These are phyloP conservation scores for Pteropus alecto DNA, from an alignment of 2,113 vertebrate species.

Conservation along the genomic window DNA sequence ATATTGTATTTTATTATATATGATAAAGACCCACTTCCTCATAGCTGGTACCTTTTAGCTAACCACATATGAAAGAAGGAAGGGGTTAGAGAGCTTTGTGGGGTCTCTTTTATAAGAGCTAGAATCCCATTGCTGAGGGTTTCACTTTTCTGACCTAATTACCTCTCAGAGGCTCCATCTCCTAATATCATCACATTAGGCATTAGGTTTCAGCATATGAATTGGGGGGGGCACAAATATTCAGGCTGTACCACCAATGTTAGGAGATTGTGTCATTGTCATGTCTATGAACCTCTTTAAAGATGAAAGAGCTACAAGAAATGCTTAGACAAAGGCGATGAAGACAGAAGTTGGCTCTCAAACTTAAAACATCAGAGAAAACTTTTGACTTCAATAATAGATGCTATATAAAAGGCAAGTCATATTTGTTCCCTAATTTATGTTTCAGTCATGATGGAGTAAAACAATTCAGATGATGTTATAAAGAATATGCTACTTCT, in stretches of 20 bases:
- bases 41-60: neutral
- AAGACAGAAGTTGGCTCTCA: neutral
- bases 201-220: neutral
- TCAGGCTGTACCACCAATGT: neutral
- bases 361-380: neutral
- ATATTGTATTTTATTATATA: neutral
- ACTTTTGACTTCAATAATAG: constrained; percentile 2
- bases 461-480: neutral
- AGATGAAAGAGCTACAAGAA: neutral
- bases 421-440: neutral
- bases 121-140: neutral
- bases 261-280: neutral
- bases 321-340: neutral
- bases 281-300: neutral
- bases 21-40: neutral
- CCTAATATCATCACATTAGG: neutral
- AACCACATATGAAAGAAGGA: accelerated
- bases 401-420: constrained; percentile 25
- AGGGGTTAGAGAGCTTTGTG: neutral
- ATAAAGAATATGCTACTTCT: neutral
- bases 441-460: neutral
- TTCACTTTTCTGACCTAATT: neutral
- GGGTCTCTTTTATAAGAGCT: neutral
- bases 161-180: neutral
- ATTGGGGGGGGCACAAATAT: neutral